phyloP scores from a whole-genome alignment of 2,888 invertebrate genomes.

The Metellina segmentata region DNA sequence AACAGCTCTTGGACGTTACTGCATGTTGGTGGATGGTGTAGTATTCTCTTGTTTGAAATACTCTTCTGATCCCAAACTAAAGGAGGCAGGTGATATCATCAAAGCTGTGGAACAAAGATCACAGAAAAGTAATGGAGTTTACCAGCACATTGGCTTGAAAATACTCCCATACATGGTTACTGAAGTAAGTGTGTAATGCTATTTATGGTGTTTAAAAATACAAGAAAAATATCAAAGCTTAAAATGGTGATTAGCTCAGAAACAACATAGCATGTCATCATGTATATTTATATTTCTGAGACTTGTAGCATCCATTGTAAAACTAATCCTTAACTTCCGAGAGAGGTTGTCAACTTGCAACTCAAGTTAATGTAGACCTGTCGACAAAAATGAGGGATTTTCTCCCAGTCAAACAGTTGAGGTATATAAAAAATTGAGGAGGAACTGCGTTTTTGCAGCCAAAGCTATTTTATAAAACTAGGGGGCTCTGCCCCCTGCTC shows the following conservation, averaged over 20 bases:
- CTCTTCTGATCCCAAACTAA: conserved; percentile 21
- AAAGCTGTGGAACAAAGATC: conserved; percentile 64
- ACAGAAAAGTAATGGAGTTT: conserved; percentile 50
- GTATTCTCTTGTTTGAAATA: conserved; percentile 47
- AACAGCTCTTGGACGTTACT: conserved; percentile 54
- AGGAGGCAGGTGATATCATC: conserved; percentile 23
- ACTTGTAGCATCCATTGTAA: too few species aligned
- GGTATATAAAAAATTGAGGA: too few species aligned
- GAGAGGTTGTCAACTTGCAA: too few species aligned
- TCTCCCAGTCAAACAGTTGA: too few species aligned
- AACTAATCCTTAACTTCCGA: too few species aligned
- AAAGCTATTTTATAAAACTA: too few species aligned
- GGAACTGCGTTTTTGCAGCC: too few species aligned
- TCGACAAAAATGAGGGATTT: too few species aligned
- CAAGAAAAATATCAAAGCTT: background rate
- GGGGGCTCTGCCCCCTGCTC: too few species aligned
- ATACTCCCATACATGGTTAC: conserved; percentile 37
- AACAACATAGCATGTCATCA: background rate
- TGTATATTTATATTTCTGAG: too few species aligned
- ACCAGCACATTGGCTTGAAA: conserved; percentile 63
- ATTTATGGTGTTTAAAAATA: background rate
- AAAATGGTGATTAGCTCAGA: background rate
- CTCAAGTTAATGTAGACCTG: too few species aligned
- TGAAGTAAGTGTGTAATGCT: conserved; percentile 46
- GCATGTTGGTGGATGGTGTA: conserved; percentile 61